Evolutionary conservation across 2,113 vertebrate genomes (phyloP).

Genomic region (Sphaerodactylus townsendi): DNA sequence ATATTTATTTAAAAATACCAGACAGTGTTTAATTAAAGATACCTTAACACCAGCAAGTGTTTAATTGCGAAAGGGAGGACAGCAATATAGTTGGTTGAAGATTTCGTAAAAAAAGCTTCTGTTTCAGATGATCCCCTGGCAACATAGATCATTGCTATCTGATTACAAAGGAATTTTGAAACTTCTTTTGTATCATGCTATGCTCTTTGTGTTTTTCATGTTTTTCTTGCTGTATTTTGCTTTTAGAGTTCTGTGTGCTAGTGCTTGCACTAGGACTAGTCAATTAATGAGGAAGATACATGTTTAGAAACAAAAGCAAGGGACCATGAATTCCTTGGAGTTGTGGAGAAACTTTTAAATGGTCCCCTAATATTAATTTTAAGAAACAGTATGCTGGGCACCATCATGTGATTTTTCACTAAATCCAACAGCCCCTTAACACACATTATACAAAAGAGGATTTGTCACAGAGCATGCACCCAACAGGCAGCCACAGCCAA

Average conservation of each 20-base stretch:
- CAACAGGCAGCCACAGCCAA: background rate
- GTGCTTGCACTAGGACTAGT: background rate
- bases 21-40: conserved; percentile 38
- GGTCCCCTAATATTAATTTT: background rate
- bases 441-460: background rate
- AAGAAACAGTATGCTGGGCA: background rate
- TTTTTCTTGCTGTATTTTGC: conserved; percentile 36
- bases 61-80: conserved; percentile 14
- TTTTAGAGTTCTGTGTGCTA: background rate
- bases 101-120: conserved; percentile 24
- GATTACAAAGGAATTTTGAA: conserved; percentile 42
- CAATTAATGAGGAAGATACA: background rate
- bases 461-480: background rate
- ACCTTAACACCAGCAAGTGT: conserved; percentile 31
- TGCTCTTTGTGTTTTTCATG: background rate
- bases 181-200: background rate
- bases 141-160: conserved; percentile 26
- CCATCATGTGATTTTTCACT: conserved; percentile 18
- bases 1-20: conserved; percentile 54
- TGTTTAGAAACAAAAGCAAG: background rate
- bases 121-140: conserved; percentile 10
- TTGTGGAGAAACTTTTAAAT: background rate
- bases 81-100: conserved; percentile 29
- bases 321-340: background rate
- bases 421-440: background rate